Base-by-base conservation (phyloP, 2,888 invertebrate species). In the Acrobasis suavella region DNA sequence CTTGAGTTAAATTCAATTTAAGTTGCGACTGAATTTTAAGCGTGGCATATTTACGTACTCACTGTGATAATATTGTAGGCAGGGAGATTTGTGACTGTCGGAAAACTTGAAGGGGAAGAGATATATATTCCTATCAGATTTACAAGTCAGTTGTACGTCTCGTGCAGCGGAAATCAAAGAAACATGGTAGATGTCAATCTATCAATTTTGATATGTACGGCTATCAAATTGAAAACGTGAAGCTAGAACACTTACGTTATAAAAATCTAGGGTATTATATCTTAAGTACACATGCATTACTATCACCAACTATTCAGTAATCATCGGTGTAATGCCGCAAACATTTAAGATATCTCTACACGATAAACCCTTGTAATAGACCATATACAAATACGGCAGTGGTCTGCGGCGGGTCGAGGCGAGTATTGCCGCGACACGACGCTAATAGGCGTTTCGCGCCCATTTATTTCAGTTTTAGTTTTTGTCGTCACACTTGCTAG, bases 381-480 rank as follows among this genome's bases (percentile, higher is more conserved):
- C 75, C 72, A 73, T 78, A 81, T 83, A 85, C 87, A 84, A 87
- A 86, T 84, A 86, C 77, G 82, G 84, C 69, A 76, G 77, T 73
- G 70, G 79, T 76, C 75, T 69, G 72, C 78, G 80, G 81, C 77
- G 73, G 69, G 63, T 58, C 54, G 49, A 38, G 54, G 69, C 81
- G 68, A 73, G 77, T 82, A 80, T 80, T 72, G 77, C 72, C 72
- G 68, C 74, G 71, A 77, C 76, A 71, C 78, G 70, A 66, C 70
- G 75, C 81, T 85, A 87, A 86, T 85, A 84, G 78, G 77, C 83
- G 82, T 80, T 84, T 83, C 79, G 78, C 78, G 75, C 79, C 79
- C 72, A 83, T 85, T 86, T 86, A 86, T 87, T 86, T 85, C 81
- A 85, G 78, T 86, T 85, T 85, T 76, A 82, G 81, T 87, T 89